Base-by-base conservation (phyloP, 2,888 invertebrate species). In the Galeruca laticollis region DNA sequence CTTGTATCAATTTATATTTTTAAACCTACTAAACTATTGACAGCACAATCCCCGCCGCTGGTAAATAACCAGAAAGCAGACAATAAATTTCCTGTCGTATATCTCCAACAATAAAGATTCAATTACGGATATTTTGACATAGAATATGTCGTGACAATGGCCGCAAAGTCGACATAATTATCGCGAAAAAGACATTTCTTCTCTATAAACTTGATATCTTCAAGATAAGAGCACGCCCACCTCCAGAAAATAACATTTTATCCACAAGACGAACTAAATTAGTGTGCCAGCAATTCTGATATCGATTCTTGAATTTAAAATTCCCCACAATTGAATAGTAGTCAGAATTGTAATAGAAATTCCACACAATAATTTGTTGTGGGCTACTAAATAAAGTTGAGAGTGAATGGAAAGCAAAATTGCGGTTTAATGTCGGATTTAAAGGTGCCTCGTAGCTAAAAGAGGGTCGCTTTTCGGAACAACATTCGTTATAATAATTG, bases 401-500 rank as follows among this genome's bases (percentile, higher is more conserved):
- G 52, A 21, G 52, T 26, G 13, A 31, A 52, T 60, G 37, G 20
- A 54, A 63, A 51, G 62, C 35, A 56, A 68, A 68, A 62, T 40
- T 54, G 56, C 21, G 15, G 68, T n/a, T n/a, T n/a, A 61, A 62
- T 56, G 61, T 62, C 37, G 31, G 57, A 57, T 56, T 62, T 62
- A 68, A 62, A 57, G 37, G 61, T 43, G 56, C 43, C 56, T 62
- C 31, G 18, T 15, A 47, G 37, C 54, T 57, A 54, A 51, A 60
- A 60, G 52, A 54, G 65, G 59, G 51, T 66, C 70, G 65, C 66
- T 70, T 65, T 61, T 65, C 61, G 61, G n/a, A n/a, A n/a, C n/a
- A 65, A 65, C 65, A 65, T 66, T 70, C 49, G 66, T 65, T 70
- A 65, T 66, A 65, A 65, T 69, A 69, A 69, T 69, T 69, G 69